Percentiles rank a stretch among this genome's conserved stretches.
Conservation (phyloP, 1,140 invertebrate genomes). For the Pachyrhynchus sulphureomaculatus region DNA sequence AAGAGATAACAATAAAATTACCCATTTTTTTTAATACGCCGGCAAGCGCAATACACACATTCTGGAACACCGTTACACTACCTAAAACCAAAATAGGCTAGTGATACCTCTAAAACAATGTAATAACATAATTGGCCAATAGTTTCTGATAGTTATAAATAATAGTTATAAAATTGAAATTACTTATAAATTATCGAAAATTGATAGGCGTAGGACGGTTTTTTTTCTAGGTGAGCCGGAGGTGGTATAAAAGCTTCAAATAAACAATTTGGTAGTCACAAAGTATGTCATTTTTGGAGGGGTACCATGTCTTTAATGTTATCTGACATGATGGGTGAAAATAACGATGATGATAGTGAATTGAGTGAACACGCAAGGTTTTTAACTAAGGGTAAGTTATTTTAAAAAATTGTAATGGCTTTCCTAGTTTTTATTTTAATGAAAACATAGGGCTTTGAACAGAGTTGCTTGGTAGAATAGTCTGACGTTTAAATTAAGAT, state of each 20-base stretch:
- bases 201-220: constrained; percentile 33
- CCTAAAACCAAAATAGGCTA: no score
- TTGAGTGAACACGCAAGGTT: constrained; percentile 66
- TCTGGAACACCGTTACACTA: no score
- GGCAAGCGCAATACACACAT: no score
- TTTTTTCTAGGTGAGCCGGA: constrained; percentile 13
- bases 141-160: background rate
- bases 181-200: constrained; percentile 37
- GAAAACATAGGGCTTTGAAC: no score
- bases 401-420: no score
- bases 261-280: background rate
- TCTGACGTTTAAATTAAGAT: no score
- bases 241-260: constrained; percentile 26
- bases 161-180: constrained; percentile 16
- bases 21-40: no score
- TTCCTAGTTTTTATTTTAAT: background rate
- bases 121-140: background rate
- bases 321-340: constrained; percentile 49
- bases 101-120: no score
- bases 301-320: constrained; percentile 41
- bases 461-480: no score
- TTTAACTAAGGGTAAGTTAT: constrained; percentile 60
- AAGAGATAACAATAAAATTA: no score
- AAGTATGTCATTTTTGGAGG: constrained; percentile 18
- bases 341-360: constrained; percentile 65